Evolutionary conservation across 2,888 invertebrate genomes (phyloP), one percentile per base, ranked within the genome.

Genomic region (Coelogynopora nodosa): DNA sequence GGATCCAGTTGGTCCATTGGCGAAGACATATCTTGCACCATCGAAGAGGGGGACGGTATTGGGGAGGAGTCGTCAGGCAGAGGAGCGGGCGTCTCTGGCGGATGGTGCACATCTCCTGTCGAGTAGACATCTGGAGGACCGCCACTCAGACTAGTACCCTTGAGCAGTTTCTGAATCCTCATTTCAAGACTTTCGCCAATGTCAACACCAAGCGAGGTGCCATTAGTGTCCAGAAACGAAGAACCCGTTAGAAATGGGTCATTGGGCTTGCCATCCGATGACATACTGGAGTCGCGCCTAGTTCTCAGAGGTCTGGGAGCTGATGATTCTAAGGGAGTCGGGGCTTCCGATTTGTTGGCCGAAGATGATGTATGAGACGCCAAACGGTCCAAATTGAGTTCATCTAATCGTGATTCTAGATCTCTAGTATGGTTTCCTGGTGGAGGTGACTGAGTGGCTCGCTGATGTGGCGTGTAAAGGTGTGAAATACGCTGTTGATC

Each of bases 121-220:
- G 49, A 49, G 49, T 10, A 49, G 49, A 18, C 49, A 49, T 49
- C 49, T 49, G 49, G 49, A 5, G 49, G 49, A 49, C 49, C 49
- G 49, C 49, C 49, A 31, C 84, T 26, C 0, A 85, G 23, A 84
- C 85, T 85, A 23, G 85, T 85, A 2, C 85, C 85, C 13, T 67
- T 84, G 83, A 30, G 86, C 30, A 85, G 67, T 82, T 85, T 86
- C 49, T 86, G 87, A 82, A 26, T 87, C 27, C 84, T 85, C n/a
- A 30, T 30, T 67, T 86, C 84, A n/a, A 86, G 26, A 82, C 26
- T 82, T 81, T 67, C 67, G 5, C 26, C 80, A 74, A 2, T n/a
- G 26, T n/a, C 30, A 29, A 30, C 23, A 13, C 23, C 74, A 5
- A 49, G 49, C 5, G 49, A 49, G 18, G 49, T 49, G 5, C 49